Base-by-base conservation (phyloP, 2,888 invertebrate species). In the Aleiodes leptofemur region DNA sequence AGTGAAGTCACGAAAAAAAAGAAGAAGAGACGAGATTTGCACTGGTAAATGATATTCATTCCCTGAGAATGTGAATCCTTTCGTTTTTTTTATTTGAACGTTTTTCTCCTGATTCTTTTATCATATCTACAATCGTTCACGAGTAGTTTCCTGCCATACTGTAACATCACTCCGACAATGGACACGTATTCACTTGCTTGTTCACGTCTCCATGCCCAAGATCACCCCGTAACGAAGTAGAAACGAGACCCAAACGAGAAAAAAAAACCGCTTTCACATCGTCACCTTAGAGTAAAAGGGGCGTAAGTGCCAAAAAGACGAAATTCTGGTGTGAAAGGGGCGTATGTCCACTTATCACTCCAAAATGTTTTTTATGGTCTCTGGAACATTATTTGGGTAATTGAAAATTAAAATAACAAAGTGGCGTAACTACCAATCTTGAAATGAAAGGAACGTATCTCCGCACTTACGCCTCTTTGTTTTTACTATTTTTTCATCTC, bases 111-210 rank as follows among this genome's bases (percentile, higher is more conserved):
- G 5, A 34, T 34, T 34, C 34, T 34, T 38, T 31, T 13, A 61
- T 4, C n/a, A 38, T 38, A 11, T 11, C 31, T 61, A n/a, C 13
- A 34, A 13, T 34, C 59, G 31, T 31, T 57, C 29, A 34, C 59
- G 31, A 59, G 23, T 59, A n/a, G n/a, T 7, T 38, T 29, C 59
- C 6, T 34, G 9, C 38, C 61, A 38, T 38, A 14, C 7, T 61
- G 31, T 4, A 9, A 14, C 59, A 34, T 34, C 59, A 59, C 59
- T 59, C 9, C 31, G 59, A 51, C 51, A 51, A 51, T 51, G 51
- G 51, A 51, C 51, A 51, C 51, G 51, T 59, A 31, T 59, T 16
- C 59, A 59, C 31, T 59, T 51, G 51, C 51, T 34, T 34, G 34
- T 34, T 59, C 59, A 13, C 34, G 59, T 59, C 34, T 59, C 34